Evolutionary conservation across 1,140 invertebrate species (phyloP).

Genomic region (Drosophila parabipectinata): DNA sequence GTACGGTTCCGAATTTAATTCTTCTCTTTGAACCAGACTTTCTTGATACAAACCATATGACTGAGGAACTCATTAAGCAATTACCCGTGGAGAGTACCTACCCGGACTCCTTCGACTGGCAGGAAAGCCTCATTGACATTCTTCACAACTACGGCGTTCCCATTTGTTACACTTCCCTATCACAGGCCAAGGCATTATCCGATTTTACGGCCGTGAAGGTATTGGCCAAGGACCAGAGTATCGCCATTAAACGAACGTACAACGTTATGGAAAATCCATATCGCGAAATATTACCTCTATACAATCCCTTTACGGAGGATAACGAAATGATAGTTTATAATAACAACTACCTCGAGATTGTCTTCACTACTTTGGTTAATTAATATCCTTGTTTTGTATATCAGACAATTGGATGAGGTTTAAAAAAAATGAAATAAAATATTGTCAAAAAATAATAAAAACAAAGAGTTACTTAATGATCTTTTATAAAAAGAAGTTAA

Average conservation of each 20-base stretch:
- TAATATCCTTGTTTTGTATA: neutral
- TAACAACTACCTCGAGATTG: conserved; percentile 57
- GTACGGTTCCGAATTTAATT: conserved; percentile 43
- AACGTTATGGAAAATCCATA: conserved; percentile 50
- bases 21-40: conserved; percentile 53
- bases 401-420: too few relatives aligned
- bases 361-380: conserved; percentile 24
- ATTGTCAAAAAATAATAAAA: too few relatives aligned
- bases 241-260: conserved; percentile 20
- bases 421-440: too few relatives aligned
- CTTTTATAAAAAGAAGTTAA: too few relatives aligned
- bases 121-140: conserved; percentile 7
- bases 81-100: neutral
- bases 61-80: conserved; percentile 14
- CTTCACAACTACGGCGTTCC: conserved; percentile 35
- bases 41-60: neutral
- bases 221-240: conserved; percentile 1
- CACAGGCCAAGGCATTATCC: conserved; percentile 10
- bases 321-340: conserved; percentile 42
- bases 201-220: conserved; percentile 25
- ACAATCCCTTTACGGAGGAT: conserved; percentile 29
- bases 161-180: conserved; percentile 52
- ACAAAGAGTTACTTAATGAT: too few relatives aligned
- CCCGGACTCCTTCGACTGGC: conserved; percentile 11
- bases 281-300: conserved; percentile 50